phyloP scores from a whole-genome alignment of 2,113 vertebrate genomes.

The Mellivora capensis region DNA sequence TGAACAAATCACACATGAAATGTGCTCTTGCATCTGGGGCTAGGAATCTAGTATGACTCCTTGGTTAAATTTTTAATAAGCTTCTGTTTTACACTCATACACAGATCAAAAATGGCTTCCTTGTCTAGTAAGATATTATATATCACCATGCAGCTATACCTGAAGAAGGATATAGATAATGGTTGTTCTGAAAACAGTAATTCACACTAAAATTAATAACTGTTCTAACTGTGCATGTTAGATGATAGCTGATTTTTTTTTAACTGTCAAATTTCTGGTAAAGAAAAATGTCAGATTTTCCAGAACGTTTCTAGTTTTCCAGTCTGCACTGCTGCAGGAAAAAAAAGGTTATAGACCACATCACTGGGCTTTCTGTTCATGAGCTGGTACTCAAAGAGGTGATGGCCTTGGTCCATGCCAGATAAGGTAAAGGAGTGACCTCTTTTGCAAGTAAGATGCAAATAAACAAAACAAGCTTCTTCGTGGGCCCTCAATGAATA shows the following conservation, averaged over 20 bases:
- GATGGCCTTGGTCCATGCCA: neutral
- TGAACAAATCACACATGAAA: neutral
- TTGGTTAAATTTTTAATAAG: neutral
- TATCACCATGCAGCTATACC: neutral
- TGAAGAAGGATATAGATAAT: slow-evolving; percentile 10
- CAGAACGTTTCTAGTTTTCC: neutral
- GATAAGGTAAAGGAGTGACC: neutral
- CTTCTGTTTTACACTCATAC: slow-evolving; percentile 8
- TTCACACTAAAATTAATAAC: neutral
- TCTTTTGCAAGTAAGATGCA: neutral
- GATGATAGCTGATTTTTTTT: neutral
- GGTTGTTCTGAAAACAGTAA: neutral
- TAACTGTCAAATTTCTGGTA: neutral
- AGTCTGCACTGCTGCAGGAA: neutral
- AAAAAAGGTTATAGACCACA: neutral
- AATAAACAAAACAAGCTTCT: neutral
- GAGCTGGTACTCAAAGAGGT: neutral
- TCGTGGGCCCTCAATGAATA: neutral
- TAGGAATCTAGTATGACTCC: neutral
- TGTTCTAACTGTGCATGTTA: neutral
- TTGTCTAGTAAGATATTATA: neutral
- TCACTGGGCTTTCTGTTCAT: neutral
- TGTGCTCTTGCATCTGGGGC: neutral
- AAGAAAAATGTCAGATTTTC: neutral
- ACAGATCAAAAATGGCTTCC: neutral